These are phyloP conservation scores for Gnatocerus cornutus DNA, from an alignment of 2,888 invertebrate species.

Conservation along the genomic window DNA sequence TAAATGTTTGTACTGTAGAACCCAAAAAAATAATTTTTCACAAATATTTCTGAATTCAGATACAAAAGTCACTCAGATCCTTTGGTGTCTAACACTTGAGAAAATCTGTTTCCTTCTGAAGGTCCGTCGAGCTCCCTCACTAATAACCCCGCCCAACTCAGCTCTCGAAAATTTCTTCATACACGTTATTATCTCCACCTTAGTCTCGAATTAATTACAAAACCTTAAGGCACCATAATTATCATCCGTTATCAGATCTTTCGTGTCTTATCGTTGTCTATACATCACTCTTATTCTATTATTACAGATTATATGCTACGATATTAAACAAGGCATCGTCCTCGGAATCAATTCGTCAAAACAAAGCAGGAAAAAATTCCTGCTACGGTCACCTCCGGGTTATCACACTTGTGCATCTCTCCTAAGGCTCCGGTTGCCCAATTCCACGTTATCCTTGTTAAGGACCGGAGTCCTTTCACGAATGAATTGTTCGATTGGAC, in stretches of 20 bases:
- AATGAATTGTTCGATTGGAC: slow-evolving; percentile 51
- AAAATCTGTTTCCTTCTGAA: too few relatives aligned
- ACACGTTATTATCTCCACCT: slow-evolving; percentile 17
- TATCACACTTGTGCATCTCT: slow-evolving; percentile 36
- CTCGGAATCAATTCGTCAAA: slow-evolving; percentile 36
- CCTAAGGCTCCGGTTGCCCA: slow-evolving; percentile 24
- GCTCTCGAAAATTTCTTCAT: slow-evolving; percentile 4
- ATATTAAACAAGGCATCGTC: slow-evolving; percentile 29
- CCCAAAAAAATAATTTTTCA: too few relatives aligned
- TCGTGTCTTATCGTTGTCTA: slow-evolving; percentile 32
- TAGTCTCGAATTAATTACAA: slow-evolving; percentile 22
- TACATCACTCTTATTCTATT: slow-evolving; percentile 31
- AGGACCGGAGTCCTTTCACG: slow-evolving; percentile 22
- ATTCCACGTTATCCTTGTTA: slow-evolving; percentile 25
- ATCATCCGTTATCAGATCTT: slow-evolving; percentile 30
- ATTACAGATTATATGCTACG: slow-evolving; percentile 32
- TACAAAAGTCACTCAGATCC: too few relatives aligned
- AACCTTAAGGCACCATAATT: slow-evolving; percentile 30
- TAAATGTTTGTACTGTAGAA: too few relatives aligned
- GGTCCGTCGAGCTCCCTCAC: neutral
- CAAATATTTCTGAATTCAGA: too few relatives aligned
- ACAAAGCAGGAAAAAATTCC: slow-evolving; percentile 22
- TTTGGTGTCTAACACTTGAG: too few relatives aligned
- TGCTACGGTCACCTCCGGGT: slow-evolving; percentile 39
- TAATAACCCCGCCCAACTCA: neutral